These are phyloP conservation scores for Malurus cyaneus DNA, from an alignment of 2,113 vertebrate genomes.

Conservation along the genomic window DNA sequence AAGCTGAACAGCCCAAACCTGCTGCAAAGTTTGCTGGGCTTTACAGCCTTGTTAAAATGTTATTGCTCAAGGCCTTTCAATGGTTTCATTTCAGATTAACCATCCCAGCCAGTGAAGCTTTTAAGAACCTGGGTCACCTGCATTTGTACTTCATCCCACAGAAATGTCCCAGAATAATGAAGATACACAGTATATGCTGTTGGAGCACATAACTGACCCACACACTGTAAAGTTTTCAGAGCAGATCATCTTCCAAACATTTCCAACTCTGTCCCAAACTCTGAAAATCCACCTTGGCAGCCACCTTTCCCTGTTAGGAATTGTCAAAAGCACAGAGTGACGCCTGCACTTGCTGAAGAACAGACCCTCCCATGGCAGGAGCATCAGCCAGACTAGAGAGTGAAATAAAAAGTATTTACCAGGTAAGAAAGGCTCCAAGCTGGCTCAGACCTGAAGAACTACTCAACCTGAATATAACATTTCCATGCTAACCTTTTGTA, in stretches of 20 bases:
- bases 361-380: background rate
- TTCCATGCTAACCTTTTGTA: background rate
- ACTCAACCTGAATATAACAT: rapidly evolving
- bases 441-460: background rate
- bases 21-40: background rate
- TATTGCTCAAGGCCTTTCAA: background rate
- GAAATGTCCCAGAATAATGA: rapidly evolving
- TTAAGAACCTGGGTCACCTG: background rate
- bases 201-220: background rate
- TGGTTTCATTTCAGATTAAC: background rate
- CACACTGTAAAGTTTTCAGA: background rate
- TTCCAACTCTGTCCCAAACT: background rate
- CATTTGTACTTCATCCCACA: background rate
- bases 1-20: background rate
- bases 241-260: background rate
- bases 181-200: rapidly evolving
- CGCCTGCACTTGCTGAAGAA: background rate
- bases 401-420: background rate
- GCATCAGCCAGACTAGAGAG: background rate
- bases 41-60: background rate
- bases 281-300: background rate
- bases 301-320: background rate
- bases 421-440: background rate
- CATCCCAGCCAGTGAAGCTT: background rate
- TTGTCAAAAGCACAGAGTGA: background rate